Base-by-base conservation (phyloP, 1,140 invertebrate species). In the Achatina immaculata region DNA sequence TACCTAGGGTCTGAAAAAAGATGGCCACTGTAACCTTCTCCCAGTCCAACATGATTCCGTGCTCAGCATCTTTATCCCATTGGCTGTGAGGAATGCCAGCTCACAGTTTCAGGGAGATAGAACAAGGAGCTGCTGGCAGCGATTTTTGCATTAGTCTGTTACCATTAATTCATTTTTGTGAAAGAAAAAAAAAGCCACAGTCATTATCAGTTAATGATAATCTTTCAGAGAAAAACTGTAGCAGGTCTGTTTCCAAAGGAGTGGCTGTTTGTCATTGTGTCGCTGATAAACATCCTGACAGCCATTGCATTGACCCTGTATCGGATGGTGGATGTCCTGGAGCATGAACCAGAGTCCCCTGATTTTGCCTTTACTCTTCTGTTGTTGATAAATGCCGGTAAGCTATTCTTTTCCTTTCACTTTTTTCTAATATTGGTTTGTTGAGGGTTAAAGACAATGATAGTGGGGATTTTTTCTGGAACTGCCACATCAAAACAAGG, bases 361-460 rank as follows among this genome's bases (percentile, higher is more conserved):
- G 89, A 90, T 76, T 89, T 89, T 68, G 88, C 88, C 1, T 89
- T 88, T 77, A 83, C 86, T 58, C 77, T 90, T 19, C 83, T 90
- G 7, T 82, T 90, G 24, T 81, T 90, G 0, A 83, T 90, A 11
- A 90, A 89, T 86, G 83, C 84, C 82, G 86, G 89, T 89, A 84
- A 82, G n/a, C 45, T 78, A 69, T 62, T 51, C 24, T 72, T 58
- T 83, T 62, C 21, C 4, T 58, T 24, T 4, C 24, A 43, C 42
- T 62, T 40, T 38, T 19, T 36, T 19, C n/a, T n/a, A n/a, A n/a
- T n/a, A n/a, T n/a, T n/a, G n/a, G n/a, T n/a, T n/a, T n/a, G n/a
- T n/a, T n/a, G n/a, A n/a, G n/a, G n/a, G n/a, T n/a, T n/a, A n/a
- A n/a, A n/a, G n/a, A n/a, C n/a, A n/a, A n/a, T n/a, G n/a, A n/a